These are phyloP conservation scores for Hecatera dysodea DNA, from an alignment of 2,888 invertebrate genomes.

Conservation along the genomic window DNA sequence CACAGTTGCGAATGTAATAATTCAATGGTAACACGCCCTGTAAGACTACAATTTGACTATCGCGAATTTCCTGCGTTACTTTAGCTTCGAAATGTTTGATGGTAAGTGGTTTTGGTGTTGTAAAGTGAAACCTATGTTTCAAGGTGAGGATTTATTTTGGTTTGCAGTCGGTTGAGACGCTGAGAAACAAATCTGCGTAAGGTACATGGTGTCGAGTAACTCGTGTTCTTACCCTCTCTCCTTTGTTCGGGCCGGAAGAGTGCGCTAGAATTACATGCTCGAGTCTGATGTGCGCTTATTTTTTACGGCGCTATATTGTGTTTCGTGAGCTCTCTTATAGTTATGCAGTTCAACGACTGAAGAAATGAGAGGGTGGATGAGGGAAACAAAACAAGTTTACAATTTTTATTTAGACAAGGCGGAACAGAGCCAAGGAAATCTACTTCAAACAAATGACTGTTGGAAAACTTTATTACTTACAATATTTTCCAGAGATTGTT, in stretches of 20 bases:
- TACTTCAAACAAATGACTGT: constrained; percentile 63
- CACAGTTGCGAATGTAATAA: constrained; percentile 89
- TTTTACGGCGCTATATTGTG: constrained; percentile 90
- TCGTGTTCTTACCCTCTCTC: constrained; percentile 91
- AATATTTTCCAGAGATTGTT: constrained; percentile 30
- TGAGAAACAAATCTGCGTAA: constrained; percentile 91
- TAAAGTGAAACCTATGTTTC: constrained; percentile 79
- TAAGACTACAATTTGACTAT: constrained; percentile 91
- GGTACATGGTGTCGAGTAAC: constrained; percentile 91
- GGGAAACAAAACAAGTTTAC: constrained; percentile 86
- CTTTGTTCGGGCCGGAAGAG: constrained; percentile 91
- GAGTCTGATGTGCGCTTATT: constrained; percentile 91
- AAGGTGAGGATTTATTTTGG: constrained; percentile 80
- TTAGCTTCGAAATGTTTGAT: constrained; percentile 82
- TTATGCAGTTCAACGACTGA: constrained; percentile 90
- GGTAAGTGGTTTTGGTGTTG: constrained; percentile 68
- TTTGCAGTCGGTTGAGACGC: constrained; percentile 74
- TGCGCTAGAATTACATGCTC: constrained; percentile 91
- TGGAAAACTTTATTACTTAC: constrained; percentile 42
- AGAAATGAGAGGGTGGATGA: constrained; percentile 85
- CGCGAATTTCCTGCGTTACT: constrained; percentile 88
- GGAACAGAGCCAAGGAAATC: constrained; percentile 68
- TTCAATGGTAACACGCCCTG: constrained; percentile 87
- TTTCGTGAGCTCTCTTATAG: constrained; percentile 86
- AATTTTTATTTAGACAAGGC: constrained; percentile 78